Percentiles rank a stretch among this genome's conserved stretches.
phyloP scores from a whole-genome alignment of 2,888 invertebrate genomes.

The Euplexia lucipara region DNA sequence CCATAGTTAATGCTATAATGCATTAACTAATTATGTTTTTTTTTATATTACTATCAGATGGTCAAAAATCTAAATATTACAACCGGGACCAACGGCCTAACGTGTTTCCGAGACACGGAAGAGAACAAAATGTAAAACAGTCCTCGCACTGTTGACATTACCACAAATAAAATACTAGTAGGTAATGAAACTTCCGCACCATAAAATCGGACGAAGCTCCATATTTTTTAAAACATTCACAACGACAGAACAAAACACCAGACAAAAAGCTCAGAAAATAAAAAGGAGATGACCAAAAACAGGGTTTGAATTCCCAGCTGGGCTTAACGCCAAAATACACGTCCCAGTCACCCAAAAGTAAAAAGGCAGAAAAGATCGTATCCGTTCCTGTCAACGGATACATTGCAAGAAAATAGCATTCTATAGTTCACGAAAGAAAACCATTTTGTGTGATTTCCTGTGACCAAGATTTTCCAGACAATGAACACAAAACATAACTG shows the following conservation, averaged over 20 bases:
- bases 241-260: not conserved
- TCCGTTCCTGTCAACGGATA: conserved; percentile 21
- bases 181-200: conserved; percentile 1
- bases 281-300: conserved; percentile 1
- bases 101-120: no score
- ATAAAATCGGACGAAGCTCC: not conserved
- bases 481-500: no score
- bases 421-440: conserved; percentile 1
- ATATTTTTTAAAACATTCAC: conserved; percentile 19
- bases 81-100: no score
- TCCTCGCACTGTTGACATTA: not conserved
- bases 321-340: conserved; percentile 40
- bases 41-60: no score
- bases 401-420: conserved; percentile 7
- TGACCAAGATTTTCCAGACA: not conserved
- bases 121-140: not conserved
- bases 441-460: not conserved
- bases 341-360: conserved; percentile 23
- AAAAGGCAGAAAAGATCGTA: conserved; percentile 23
- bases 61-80: no score
- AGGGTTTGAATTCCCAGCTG: conserved; percentile 5
- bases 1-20: no score
- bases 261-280: conserved; percentile 22
- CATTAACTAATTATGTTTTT: no score
- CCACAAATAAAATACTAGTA: conserved; percentile 2